A percentile compares a stretch with the other conserved stretches of the same genome.
Evolutionary conservation across 1,140 invertebrate species (phyloP).

Genomic region (Asbolus verrucosus): DNA sequence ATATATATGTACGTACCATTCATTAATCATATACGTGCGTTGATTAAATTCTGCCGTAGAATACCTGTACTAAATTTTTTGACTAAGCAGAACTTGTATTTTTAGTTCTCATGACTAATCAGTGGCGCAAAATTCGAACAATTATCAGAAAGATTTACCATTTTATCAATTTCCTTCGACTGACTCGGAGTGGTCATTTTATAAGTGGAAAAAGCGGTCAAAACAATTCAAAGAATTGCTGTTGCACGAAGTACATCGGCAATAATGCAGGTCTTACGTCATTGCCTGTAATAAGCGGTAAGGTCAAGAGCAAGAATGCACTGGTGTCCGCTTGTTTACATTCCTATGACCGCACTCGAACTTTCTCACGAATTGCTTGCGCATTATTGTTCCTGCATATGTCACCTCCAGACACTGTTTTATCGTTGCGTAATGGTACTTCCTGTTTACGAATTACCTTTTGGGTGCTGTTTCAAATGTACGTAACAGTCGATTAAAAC

Average conservation of each 20-base stretch:
- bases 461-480: not conserved
- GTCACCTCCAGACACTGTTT: constrained; percentile 1
- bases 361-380: constrained; percentile 53
- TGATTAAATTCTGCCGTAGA: not conserved
- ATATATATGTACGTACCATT: too few relatives aligned
- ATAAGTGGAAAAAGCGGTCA: constrained; percentile 11
- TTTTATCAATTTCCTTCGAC: not conserved
- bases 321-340: constrained; percentile 51
- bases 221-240: constrained; percentile 49
- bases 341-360: constrained; percentile 53
- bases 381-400: constrained; percentile 39
- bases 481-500: not conserved
- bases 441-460: constrained; percentile 42
- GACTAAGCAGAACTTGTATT: constrained; percentile 5
- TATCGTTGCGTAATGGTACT: constrained; percentile 18
- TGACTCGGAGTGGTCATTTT: too few relatives aligned
- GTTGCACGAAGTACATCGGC: too few relatives aligned
- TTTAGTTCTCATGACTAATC: constrained; percentile 13
- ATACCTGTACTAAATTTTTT: not conserved
- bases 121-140: not conserved
- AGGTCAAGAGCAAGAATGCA: constrained; percentile 55
- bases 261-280: constrained; percentile 48
- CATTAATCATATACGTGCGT: not conserved
- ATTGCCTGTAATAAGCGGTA: constrained; percentile 48
- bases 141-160: constrained; percentile 5